These are phyloP conservation scores for Scylla paramamosain DNA, from an alignment of 1,140 invertebrate species.

Conservation along the genomic window DNA sequence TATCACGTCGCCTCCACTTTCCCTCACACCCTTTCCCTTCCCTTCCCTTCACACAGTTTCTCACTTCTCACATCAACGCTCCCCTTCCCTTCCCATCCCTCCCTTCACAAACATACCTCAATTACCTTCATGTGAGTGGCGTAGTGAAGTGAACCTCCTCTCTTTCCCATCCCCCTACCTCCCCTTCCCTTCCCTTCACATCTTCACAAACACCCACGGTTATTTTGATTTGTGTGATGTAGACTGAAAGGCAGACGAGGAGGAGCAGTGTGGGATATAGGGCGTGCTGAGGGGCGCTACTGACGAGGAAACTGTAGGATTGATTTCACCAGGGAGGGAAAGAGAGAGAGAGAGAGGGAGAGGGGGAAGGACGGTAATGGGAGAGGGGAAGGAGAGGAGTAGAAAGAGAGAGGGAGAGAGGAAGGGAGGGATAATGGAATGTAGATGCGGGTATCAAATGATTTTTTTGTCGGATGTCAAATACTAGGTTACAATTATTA, in stretches of 20 bases:
- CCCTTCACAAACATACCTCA: background rate
- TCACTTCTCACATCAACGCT: background rate
- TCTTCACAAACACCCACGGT: no score
- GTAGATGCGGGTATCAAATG: background rate
- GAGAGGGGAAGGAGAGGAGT: background rate
- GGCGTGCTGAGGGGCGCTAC: no score
- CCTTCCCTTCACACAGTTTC: background rate
- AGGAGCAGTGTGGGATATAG: no score
- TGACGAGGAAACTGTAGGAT: no score
- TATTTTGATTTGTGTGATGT: no score
- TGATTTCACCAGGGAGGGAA: no score
- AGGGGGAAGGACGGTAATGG: no score
- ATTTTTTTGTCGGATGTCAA: background rate
- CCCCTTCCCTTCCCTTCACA: background rate
- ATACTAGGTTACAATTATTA: background rate
- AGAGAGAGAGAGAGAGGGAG: no score
- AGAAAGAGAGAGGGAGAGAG: conserved; percentile 11
- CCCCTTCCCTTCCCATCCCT: background rate
- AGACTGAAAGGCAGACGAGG: no score
- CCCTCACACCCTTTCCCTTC: background rate
- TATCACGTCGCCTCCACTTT: background rate
- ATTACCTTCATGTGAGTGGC: no score
- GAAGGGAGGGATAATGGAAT: background rate
- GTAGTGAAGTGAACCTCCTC: background rate
- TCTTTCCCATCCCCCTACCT: background rate